Evolutionary conservation across 2,888 invertebrate species (phyloP), one percentile per base, ranked within the genome.

Genomic region (Nymphalis polychloros): DNA sequence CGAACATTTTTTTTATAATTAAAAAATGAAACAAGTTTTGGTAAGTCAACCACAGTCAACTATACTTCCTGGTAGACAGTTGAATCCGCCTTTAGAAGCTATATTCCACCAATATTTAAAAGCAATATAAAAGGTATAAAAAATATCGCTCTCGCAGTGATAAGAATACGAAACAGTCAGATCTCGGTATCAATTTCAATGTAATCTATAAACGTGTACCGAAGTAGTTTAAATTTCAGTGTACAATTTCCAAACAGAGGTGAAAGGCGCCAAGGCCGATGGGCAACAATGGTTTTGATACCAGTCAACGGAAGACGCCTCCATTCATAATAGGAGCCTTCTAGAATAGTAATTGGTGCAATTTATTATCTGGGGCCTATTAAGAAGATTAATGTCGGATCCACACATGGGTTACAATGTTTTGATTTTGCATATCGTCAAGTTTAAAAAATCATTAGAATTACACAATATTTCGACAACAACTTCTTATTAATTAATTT

Each of bases 231-330:
- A 80, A 79, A 78, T 80, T 82, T 81, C 79, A 80, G 81, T 57
- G 77, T 81, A 83, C 83, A 86, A 85, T 88, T 87, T 84, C 83
- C 84, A 84, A 82, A 81, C 81, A 79, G 64, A 65, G 68, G 89
- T 88, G 89, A 89, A 89, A 88, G 89, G 88, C 87, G 77, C 76
- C 85, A 88, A 88, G 88, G 88, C 86, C 86, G 57, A 41, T 57
- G 73, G 70, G 47, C 84, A 78, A 80, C 79, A 87, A 87, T 86
- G 81, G 74, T 64, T 63, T 53, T 69, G 72, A 74, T 72, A 72
- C 78, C 73, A 77, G 79, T 84, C 87, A 86, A 66, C 76, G 89
- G 88, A 85, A 84, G 84, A 82, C 73, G 81, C 81, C 79, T 82
- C 86, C 84, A 87, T 86, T 88, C 86, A 88, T 74, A 78, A 71